Evolutionary conservation across 2,797 vertebrate species (phyloP).

Genomic region (Macroramphosus scolopax): DNA sequence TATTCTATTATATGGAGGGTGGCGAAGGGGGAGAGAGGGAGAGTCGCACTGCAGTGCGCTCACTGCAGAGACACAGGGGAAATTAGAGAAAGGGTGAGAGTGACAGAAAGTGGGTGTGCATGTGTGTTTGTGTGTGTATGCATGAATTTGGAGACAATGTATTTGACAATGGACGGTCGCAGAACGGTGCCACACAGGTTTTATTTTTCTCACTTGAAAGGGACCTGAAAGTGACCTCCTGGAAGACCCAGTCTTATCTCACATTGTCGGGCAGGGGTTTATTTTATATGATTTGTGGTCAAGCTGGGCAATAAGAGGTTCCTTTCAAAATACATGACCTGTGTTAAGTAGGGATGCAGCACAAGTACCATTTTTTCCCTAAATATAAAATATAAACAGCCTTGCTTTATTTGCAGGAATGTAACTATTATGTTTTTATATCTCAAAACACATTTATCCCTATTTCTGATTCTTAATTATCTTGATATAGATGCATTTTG

Average conservation of each 20-base stretch:
- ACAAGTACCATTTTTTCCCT: constrained; percentile 26
- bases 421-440: neutral
- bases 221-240: constrained; percentile 30
- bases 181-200: constrained; percentile 35
- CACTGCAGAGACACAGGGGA: constrained; percentile 71
- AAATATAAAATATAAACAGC: constrained; percentile 12
- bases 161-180: constrained; percentile 50
- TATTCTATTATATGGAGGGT: constrained; percentile 82
- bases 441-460: too few species aligned
- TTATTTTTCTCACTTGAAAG: constrained; percentile 14
- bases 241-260: neutral
- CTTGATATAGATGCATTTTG: neutral
- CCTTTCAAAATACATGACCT: constrained; percentile 52
- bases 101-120: constrained; percentile 51
- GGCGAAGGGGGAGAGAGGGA: constrained; percentile 47
- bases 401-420: constrained; percentile 19
- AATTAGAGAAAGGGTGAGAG: constrained; percentile 66
- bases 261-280: constrained; percentile 4
- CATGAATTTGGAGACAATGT: constrained; percentile 26
- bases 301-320: constrained; percentile 21
- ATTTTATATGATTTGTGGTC: constrained; percentile 31
- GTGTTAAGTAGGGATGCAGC: constrained; percentile 19
- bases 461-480: neutral
- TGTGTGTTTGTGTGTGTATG: constrained; percentile 24
- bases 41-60: constrained; percentile 77